Base-by-base conservation (phyloP, 2,113 vertebrate genomes). In the Ginglymostoma cirratum region DNA sequence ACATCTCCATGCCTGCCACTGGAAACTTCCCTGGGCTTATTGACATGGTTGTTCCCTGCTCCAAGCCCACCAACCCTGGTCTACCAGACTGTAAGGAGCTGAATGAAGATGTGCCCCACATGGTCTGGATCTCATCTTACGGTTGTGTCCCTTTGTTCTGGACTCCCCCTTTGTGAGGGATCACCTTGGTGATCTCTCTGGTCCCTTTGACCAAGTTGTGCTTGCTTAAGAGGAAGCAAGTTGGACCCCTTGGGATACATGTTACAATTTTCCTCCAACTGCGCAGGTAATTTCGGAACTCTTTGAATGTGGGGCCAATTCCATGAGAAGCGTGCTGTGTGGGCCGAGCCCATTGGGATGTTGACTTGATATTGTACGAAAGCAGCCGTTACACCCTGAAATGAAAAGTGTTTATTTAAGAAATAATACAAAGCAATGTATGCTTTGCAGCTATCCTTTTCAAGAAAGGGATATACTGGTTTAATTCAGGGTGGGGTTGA, bases 331-430 rank as follows among this genome's bases (percentile, higher is more conserved):
- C 67, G 27, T 23, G 21, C 52, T n/a, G 87, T 92, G 87, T 92
- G 55, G 87, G 30, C 87, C 30, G 17, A 92, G n/a, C 86, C 30
- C 15, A 34, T 19, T 86, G 65, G 66, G 93, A 70, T 94, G 42
- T 48, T 70, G 61, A 70, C 38, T 94, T 30, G 66, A 8, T 42
- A 48, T 94, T 70, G 66, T 45, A 45, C 27, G 38, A 67, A 94
- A 48, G 24, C 45, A 94, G 93, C 65, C 42, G 27, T 70, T 30
- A 14, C 12, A 24, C 67, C 15, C 38, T 70, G 67, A 38, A 70
- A 94, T 12, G 65, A 70, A 94, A 94, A 90, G 21, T 27, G 4
- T 92, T 92, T 92, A 69, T 94, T 94, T 94, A 23, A 70, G 21
- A 10, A 48, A 5, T 23, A 27, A 30, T 70, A 70, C 38, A 70